These are phyloP conservation scores for Eupithecia subumbrata DNA, from an alignment of 2,888 invertebrate genomes.

Conservation along the genomic window DNA sequence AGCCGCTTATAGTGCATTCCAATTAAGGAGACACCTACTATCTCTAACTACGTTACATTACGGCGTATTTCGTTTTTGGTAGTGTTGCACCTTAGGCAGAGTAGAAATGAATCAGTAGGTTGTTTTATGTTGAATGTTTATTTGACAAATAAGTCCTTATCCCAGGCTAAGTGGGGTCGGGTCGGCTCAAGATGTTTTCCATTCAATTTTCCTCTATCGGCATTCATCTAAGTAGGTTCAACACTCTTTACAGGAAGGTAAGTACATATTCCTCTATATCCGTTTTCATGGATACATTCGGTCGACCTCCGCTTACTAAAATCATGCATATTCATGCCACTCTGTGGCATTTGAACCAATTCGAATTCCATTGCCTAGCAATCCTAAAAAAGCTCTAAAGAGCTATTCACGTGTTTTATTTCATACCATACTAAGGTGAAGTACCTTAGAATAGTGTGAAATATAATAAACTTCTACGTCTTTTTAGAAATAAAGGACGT, in stretches of 20 bases:
- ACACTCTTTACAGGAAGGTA: not conserved
- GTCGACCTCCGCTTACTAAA: not conserved
- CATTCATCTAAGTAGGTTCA: not conserved
- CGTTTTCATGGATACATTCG: not conserved
- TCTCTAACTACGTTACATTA: slow-evolving; percentile 39
- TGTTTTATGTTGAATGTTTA: slow-evolving; percentile 5
- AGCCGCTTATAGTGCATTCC: slow-evolving; percentile 56
- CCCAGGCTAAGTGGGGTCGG: slow-evolving; percentile 19
- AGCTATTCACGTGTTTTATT: not conserved
- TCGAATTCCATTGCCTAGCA: not conserved
- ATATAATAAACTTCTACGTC: not conserved
- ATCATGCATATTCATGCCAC: not conserved
- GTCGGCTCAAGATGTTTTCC: slow-evolving; percentile 10
- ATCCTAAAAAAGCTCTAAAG: not conserved
- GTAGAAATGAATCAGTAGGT: slow-evolving; percentile 39
- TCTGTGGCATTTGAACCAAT: not conserved
- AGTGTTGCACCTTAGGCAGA: slow-evolving; percentile 39
- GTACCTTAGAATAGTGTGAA: too few relatives aligned
- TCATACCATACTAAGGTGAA: not conserved
- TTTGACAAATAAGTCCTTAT: slow-evolving; percentile 10
- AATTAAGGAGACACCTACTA: slow-evolving; percentile 51
- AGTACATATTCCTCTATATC: not conserved
- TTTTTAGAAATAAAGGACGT: not conserved
- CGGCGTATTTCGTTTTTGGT: slow-evolving; percentile 45
- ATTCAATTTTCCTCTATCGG: slow-evolving; percentile 6